Conservation (phyloP, 2,888 invertebrate species). For the Agonopterix arenella region DNA sequence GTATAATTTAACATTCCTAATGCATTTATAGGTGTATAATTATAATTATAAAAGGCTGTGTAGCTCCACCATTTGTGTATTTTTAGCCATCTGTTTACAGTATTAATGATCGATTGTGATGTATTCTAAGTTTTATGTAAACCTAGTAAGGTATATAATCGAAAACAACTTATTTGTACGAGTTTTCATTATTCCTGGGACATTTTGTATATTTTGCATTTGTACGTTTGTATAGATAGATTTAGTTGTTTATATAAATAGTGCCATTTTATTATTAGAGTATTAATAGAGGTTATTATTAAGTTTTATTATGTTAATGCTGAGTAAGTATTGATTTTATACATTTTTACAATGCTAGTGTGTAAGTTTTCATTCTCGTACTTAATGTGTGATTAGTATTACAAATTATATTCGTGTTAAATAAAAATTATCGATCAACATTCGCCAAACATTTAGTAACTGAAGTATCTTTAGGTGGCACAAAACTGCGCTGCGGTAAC, state of each 20-base stretch:
- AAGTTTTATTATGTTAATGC: not conserved
- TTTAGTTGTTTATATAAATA: slow-evolving; percentile 8
- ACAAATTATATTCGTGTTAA: slow-evolving; percentile 6
- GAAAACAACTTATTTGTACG: slow-evolving; percentile 20
- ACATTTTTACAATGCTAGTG: slow-evolving; percentile 16
- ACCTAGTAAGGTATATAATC: too few species aligned
- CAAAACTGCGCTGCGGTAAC: too few species aligned
- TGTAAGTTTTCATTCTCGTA: slow-evolving; percentile 11
- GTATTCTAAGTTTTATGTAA: too few species aligned
- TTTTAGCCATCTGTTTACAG: not conserved
- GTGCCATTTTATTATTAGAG: slow-evolving; percentile 34
- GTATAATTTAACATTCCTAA: slow-evolving; percentile 24
- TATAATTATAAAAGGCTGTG: slow-evolving; percentile 29
- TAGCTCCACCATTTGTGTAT: slow-evolving; percentile 24
- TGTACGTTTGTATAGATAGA: not conserved
- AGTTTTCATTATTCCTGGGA: slow-evolving; percentile 44
- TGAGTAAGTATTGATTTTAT: slow-evolving; percentile 11
- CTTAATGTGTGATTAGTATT: slow-evolving; percentile 10
- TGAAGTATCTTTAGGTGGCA: too few species aligned
- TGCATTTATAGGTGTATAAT: slow-evolving; percentile 18
- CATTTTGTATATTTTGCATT: too few species aligned
- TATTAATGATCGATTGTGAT: too few species aligned
- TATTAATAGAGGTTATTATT: not conserved
- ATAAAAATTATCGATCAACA: too few species aligned
- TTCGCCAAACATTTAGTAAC: too few species aligned